phyloP scores from a whole-genome alignment of 2,797 vertebrate species.

The Rhabdomys pumilio region DNA sequence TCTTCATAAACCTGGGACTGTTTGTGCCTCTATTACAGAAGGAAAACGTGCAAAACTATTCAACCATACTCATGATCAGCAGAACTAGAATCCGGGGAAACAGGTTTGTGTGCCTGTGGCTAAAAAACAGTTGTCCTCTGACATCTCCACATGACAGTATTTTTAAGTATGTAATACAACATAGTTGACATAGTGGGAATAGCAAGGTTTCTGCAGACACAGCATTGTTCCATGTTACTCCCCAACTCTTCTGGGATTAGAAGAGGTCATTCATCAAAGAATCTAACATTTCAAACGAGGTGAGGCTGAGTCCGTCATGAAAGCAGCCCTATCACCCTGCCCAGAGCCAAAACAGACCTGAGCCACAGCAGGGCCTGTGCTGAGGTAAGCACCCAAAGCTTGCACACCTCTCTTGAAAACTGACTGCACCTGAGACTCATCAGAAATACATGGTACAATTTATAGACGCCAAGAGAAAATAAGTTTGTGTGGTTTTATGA shows the following conservation, averaged over 20 bases:
- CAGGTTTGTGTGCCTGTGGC: not conserved
- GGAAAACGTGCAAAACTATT: not conserved
- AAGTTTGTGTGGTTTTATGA: conserved; percentile 32
- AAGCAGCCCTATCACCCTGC: not conserved
- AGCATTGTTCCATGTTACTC: not conserved
- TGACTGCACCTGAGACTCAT: not conserved
- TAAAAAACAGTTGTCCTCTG: not conserved
- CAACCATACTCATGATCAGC: not conserved
- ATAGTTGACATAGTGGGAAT: not conserved
- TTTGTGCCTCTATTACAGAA: not conserved
- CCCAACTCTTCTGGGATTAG: not conserved
- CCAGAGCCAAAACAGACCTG: not conserved
- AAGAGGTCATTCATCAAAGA: not conserved
- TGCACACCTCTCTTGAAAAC: conserved; percentile 6
- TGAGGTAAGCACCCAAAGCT: not conserved
- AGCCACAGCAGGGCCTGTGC: not conserved
- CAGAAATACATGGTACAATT: not conserved
- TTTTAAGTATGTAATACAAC: not conserved
- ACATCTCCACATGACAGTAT: not conserved
- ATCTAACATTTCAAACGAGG: not conserved
- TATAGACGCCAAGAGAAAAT: not conserved
- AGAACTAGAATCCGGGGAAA: conserved; percentile 39
- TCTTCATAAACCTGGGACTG: not conserved
- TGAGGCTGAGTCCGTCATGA: not conserved
- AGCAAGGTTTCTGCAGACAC: not conserved